Percentiles rank a stretch among this genome's conserved stretches.
These are phyloP conservation scores for Perognathus longimembris DNA, from an alignment of 2,113 vertebrate species.

Conservation along the genomic window DNA sequence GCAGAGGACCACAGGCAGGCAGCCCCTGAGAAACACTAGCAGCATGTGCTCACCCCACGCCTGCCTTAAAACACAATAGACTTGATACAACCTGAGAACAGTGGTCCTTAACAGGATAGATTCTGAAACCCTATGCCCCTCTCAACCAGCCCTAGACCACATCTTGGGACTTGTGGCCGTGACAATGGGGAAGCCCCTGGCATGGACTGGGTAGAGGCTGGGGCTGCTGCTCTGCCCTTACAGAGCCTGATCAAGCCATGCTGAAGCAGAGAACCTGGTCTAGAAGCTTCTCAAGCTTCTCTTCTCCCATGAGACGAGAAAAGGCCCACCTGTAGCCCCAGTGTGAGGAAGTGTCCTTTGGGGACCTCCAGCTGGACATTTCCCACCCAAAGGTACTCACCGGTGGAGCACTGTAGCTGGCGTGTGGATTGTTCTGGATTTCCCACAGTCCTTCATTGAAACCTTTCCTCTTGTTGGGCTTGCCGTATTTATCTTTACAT, in stretches of 20 bases:
- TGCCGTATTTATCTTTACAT: constrained; percentile 96
- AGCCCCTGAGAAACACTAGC: no score
- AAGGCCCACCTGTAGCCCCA: not conserved
- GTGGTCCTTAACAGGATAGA: not conserved
- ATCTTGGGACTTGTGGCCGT: not conserved
- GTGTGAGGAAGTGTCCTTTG: rapidly evolving
- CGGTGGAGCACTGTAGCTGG: constrained; percentile 94
- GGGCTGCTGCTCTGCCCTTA: not conserved
- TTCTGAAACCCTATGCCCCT: not conserved
- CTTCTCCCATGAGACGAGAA: not conserved
- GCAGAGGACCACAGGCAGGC: no score
- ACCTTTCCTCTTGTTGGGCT: constrained; percentile 99
- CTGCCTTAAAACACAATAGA: not conserved
- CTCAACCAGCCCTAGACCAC: not conserved
- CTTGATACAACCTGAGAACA: not conserved
- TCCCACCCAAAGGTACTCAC: constrained; percentile 86
- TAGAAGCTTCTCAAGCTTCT: not conserved
- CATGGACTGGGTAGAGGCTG: not conserved
- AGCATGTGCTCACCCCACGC: no score
- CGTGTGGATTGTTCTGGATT: constrained; percentile 99
- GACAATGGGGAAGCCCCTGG: not conserved
- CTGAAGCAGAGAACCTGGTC: no score
- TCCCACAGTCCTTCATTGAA: constrained; percentile 99
- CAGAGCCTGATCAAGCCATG: not conserved
- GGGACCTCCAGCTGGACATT: rapidly evolving